These are phyloP conservation scores for Chrysochloris asiatica DNA, from an alignment of 2,113 vertebrate genomes.

Conservation along the genomic window DNA sequence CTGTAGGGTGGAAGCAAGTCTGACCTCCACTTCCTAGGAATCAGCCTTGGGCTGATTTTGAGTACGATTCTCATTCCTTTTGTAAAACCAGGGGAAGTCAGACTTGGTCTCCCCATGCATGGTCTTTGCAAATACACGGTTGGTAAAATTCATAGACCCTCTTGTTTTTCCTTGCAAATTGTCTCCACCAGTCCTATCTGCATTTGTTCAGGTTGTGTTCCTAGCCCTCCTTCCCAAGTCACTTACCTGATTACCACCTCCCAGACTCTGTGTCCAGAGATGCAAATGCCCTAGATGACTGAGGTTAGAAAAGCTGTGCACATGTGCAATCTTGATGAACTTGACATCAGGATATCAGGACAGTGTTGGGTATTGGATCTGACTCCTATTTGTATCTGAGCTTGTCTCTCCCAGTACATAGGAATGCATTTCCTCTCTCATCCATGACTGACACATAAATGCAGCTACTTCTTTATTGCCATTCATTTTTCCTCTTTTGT, in stretches of 20 bases:
- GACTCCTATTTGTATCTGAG: background rate
- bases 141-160: background rate
- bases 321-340: background rate
- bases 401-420: background rate
- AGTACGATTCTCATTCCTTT: no score
- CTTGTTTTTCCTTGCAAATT: background rate
- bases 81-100: no score
- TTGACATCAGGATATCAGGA: background rate
- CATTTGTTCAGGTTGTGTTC: background rate
- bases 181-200: background rate
- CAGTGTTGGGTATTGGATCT: background rate
- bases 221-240: background rate
- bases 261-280: background rate
- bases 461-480: background rate
- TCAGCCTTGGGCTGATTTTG: no score
- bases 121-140: no score
- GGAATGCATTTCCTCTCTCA: background rate
- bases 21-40: no score
- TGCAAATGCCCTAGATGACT: background rate
- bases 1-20: no score
- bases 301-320: background rate
- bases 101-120: no score
- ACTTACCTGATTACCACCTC: background rate
- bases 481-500: background rate
- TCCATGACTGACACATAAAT: background rate